Conservation (phyloP, 2,888 invertebrate genomes). For the Charanyca ferruginea region DNA sequence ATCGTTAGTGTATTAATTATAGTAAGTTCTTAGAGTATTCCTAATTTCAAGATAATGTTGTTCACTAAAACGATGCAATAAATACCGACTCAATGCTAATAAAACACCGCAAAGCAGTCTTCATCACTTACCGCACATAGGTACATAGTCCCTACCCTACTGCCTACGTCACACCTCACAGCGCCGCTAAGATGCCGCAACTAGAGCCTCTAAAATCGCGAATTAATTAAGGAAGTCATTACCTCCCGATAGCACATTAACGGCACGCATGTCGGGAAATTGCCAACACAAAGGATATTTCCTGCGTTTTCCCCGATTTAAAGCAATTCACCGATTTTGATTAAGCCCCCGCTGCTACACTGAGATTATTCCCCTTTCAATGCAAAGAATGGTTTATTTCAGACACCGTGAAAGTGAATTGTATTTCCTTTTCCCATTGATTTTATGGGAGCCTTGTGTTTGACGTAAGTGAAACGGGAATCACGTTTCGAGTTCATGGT, state of each 20-base stretch:
- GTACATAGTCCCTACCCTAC: slow-evolving; percentile 47
- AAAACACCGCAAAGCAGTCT: not conserved
- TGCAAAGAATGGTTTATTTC: slow-evolving; percentile 90
- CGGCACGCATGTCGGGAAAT: slow-evolving; percentile 89
- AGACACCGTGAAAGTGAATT: slow-evolving; percentile 90
- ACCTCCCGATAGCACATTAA: slow-evolving; percentile 89
- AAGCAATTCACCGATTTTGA: slow-evolving; percentile 91
- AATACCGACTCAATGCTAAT: not conserved
- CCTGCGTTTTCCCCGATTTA: slow-evolving; percentile 91
- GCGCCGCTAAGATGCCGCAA: slow-evolving; percentile 52
- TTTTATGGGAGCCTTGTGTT: slow-evolving; percentile 78
- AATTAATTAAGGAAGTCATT: slow-evolving; percentile 91
- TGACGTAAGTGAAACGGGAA: slow-evolving; percentile 70
- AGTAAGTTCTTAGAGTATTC: too few relatives aligned
- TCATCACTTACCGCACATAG: not conserved
- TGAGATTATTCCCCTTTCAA: slow-evolving; percentile 91
- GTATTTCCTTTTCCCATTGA: slow-evolving; percentile 88
- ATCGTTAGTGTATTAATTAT: too few relatives aligned
- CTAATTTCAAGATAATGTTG: not conserved
- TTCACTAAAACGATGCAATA: not conserved
- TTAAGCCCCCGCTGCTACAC: slow-evolving; percentile 89
- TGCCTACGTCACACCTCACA: slow-evolving; percentile 52
- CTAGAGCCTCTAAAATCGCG: slow-evolving; percentile 78
- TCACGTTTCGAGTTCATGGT: slow-evolving; percentile 54
- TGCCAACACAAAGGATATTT: slow-evolving; percentile 90